phyloP scores from a whole-genome alignment of 35 echinoderm and acorn worm species.

The Lytechinus pictus region DNA sequence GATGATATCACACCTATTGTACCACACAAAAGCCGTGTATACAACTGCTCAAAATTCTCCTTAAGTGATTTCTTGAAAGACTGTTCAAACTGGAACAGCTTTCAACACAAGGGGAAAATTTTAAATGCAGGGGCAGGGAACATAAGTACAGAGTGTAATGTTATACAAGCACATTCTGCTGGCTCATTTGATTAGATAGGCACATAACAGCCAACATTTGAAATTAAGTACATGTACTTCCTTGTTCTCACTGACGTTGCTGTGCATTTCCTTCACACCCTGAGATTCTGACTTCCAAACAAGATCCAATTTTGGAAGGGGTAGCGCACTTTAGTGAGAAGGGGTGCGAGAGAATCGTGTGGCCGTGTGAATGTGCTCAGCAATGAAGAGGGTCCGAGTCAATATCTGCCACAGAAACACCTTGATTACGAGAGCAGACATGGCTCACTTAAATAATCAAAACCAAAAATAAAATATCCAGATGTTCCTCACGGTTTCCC shows the following conservation, averaged over 20 bases:
- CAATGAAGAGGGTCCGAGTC: background rate
- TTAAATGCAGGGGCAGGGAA: background rate
- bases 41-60: background rate
- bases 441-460: constrained; percentile 12
- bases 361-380: background rate
- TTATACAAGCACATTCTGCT: background rate
- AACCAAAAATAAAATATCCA: constrained; percentile 6
- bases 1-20: background rate
- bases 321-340: background rate
- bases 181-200: background rate
- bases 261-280: background rate
- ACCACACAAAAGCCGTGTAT: background rate
- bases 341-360: background rate
- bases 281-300: background rate
- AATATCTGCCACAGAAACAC: background rate
- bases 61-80: background rate
- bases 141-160: background rate
- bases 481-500: background rate
- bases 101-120: background rate
- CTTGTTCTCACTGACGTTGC: background rate
- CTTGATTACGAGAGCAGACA: background rate
- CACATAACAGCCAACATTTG: background rate
- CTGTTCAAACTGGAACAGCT: background rate
- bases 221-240: background rate
- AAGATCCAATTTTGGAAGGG: background rate